Conservation (phyloP, 2,888 invertebrate genomes). For the Andrena flavipes region DNA sequence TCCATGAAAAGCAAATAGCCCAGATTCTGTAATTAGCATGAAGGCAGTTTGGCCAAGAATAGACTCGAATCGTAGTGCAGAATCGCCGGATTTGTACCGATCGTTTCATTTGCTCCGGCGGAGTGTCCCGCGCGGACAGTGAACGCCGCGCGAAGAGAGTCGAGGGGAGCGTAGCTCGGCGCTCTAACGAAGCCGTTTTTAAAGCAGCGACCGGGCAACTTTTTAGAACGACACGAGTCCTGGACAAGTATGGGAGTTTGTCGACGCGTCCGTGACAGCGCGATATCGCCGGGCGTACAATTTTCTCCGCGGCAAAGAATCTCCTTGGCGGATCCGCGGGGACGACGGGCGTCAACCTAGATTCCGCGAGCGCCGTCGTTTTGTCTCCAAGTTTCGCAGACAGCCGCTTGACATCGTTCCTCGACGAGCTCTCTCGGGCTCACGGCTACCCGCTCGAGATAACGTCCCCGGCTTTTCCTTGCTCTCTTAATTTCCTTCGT, state of each 20-base stretch:
- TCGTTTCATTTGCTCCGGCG: conserved; percentile 3
- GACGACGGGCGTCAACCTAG: conserved; percentile 61
- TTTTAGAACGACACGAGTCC: conserved; percentile 25
- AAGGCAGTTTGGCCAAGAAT: neutral
- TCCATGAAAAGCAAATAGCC: neutral
- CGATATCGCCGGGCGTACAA: conserved; percentile 38
- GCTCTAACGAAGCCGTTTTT: conserved; percentile 34
- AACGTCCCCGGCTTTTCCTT: conserved; percentile 59
- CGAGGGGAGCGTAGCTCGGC: conserved; percentile 3
- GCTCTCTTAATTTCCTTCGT: conserved; percentile 69
- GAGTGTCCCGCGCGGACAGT: neutral
- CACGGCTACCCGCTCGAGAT: conserved; percentile 40
- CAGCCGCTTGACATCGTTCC: conserved; percentile 63
- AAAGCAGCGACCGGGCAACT: conserved; percentile 29
- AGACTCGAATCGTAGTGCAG: neutral
- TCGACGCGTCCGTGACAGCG: conserved; percentile 24
- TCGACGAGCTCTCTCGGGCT: conserved; percentile 44
- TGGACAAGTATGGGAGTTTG: conserved; percentile 36
- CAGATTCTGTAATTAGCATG: neutral
- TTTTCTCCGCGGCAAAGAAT: conserved; percentile 51
- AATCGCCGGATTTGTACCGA: conserved; percentile 3
- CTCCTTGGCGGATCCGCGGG: conserved; percentile 47
- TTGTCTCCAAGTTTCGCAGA: conserved; percentile 64
- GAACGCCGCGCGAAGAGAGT: neutral
- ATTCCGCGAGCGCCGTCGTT: conserved; percentile 61